These are phyloP conservation scores for Lasioglossum calceatum DNA, from an alignment of 2,888 invertebrate species.

Conservation along the genomic window DNA sequence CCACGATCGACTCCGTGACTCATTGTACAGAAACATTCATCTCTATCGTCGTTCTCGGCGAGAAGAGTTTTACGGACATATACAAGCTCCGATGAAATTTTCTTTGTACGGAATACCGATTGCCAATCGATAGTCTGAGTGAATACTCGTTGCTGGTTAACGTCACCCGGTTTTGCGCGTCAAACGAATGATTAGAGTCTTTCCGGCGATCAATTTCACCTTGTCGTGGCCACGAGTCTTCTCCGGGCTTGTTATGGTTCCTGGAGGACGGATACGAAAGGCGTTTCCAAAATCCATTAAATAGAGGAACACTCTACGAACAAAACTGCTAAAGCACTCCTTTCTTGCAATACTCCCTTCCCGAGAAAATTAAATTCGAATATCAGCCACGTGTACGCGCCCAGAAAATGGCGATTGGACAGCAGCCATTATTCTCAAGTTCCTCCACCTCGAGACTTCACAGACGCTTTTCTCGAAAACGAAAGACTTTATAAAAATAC, in stretches of 20 bases:
- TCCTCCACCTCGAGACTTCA: conserved; percentile 8
- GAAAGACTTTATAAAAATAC: not conserved
- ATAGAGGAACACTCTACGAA: not conserved
- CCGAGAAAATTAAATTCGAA: not conserved
- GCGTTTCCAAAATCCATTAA: conserved; percentile 7
- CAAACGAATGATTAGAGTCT: conserved; percentile 6
- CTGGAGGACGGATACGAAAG: conserved; percentile 30
- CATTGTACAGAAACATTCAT: conserved; percentile 44
- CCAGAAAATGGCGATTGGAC: not conserved
- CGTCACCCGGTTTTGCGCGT: conserved; percentile 53
- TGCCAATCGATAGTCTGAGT: not conserved
- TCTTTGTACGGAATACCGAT: not conserved
- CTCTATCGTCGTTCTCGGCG: conserved; percentile 31
- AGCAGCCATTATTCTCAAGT: not conserved
- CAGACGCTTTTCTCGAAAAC: not conserved
- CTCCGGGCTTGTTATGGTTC: conserved; percentile 23
- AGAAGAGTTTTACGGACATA: not conserved
- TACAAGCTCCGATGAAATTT: conserved; percentile 10
- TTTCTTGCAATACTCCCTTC: not conserved
- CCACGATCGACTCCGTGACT: conserved; percentile 11
- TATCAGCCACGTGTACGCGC: not conserved
- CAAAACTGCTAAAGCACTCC: not conserved
- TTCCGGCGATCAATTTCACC: not conserved
- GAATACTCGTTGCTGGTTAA: conserved; percentile 4
- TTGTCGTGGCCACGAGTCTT: not conserved